Conservation (phyloP, 2,888 invertebrate genomes). For the Trisateles emortualis region DNA sequence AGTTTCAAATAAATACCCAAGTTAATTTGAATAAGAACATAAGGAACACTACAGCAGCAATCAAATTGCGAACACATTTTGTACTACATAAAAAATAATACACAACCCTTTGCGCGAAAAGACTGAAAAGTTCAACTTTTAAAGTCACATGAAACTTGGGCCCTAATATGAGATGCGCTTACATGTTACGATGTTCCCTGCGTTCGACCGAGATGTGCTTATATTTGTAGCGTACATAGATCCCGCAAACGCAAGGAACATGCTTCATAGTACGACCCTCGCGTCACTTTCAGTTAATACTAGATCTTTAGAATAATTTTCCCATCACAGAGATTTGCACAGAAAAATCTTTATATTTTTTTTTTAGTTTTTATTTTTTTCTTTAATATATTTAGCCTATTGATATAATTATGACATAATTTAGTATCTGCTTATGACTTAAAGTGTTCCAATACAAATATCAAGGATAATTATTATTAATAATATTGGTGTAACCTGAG, state of each 20-base stretch:
- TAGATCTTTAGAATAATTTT: conserved; percentile 84
- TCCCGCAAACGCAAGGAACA: conserved; percentile 45
- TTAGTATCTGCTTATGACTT: conserved; percentile 78
- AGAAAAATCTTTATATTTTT: conserved; percentile 70
- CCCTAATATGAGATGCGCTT: conserved; percentile 51
- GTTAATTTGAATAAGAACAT: conserved; percentile 78
- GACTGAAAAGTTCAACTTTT: conserved; percentile 85
- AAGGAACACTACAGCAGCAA: conserved; percentile 87
- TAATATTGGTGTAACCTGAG: conserved; percentile 77
- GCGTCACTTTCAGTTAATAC: conserved; percentile 80
- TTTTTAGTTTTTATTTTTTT: conserved; percentile 32
- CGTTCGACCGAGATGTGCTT: conserved; percentile 40
- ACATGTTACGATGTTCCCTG: conserved; percentile 42
- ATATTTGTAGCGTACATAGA: conserved; percentile 31
- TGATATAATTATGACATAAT: conserved; percentile 81
- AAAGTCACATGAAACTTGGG: conserved; percentile 73
- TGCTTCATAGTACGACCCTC: conserved; percentile 63
- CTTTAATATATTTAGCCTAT: conserved; percentile 73
- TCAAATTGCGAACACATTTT: conserved; percentile 87
- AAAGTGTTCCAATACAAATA: conserved; percentile 78
- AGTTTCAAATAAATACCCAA: conserved; percentile 81
- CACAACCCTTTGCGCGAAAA: conserved; percentile 87
- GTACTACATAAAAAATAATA: conserved; percentile 87
- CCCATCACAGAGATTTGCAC: conserved; percentile 85
- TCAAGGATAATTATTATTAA: conserved; percentile 71